Percentiles rank a stretch among this genome's conserved stretches.
phyloP scores from a whole-genome alignment of 2,888 invertebrate genomes.

The Tetragonula carbonaria region DNA sequence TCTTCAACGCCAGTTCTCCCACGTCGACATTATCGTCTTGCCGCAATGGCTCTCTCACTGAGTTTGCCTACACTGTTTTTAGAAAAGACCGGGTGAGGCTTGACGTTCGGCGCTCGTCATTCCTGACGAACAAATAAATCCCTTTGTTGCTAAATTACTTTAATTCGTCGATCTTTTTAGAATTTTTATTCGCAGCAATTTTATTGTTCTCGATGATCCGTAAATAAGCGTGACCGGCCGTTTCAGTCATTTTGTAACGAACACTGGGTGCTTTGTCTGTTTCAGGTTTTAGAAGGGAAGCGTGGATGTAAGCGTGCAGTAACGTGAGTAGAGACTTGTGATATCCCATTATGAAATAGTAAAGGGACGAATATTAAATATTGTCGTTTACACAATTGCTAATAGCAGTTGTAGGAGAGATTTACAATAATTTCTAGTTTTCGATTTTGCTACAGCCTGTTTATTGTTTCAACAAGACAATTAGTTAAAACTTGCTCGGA shows the following conservation, averaged over 20 bases:
- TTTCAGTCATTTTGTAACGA: background rate
- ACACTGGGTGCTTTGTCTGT: background rate
- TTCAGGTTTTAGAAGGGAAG: background rate
- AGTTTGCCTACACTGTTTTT: constrained; percentile 53
- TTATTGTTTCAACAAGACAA: background rate
- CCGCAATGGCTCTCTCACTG: constrained; percentile 44
- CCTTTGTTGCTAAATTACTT: background rate
- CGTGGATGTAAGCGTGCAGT: background rate
- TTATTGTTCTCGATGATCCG: background rate
- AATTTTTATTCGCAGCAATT: background rate
- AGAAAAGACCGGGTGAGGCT: constrained; percentile 22
- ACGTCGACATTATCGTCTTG: constrained; percentile 69
- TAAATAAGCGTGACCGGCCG: background rate
- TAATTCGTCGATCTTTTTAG: background rate
- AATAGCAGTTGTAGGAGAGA: accelerated
- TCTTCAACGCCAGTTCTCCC: constrained; percentile 77
- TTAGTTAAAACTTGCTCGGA: too few species aligned
- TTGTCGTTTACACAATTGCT: background rate
- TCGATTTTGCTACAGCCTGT: background rate
- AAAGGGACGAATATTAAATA: background rate
- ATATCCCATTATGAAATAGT: background rate
- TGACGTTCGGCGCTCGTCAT: constrained; percentile 6
- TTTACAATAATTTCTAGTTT: background rate
- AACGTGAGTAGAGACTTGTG: background rate
- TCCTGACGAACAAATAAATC: background rate